Base-by-base conservation (phyloP, 2,797 vertebrate genomes). In the Spondyliosoma cantharus region DNA sequence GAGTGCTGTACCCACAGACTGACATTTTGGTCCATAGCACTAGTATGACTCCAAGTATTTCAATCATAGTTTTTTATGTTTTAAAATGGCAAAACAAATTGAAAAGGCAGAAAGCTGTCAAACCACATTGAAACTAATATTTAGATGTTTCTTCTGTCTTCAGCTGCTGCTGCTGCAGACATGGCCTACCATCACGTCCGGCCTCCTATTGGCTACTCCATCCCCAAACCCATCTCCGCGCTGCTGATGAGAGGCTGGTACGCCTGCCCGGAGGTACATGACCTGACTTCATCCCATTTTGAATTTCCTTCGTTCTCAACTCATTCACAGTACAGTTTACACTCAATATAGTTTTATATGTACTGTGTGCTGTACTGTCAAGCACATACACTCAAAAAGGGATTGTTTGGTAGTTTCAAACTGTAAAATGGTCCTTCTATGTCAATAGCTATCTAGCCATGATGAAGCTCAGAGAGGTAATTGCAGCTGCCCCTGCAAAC, bases 161-260 rank as follows among this genome's bases (percentile, higher is more conserved):
- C 77, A 98, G 97, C 97, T 0, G 97, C 97, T 0, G 97, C 97
- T 0, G 97, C 97, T 0, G 97, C 98, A 0, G 97, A 99, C 92
- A 98, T 98, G 98, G 97, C 97, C 0, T 98, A 98, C 78, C 97
- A 98, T 89, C 97, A 97, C 77, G 95, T 98, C 88, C 93, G 97
- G 48, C 98, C 97, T 0, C 98, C 97, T 14, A 93, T 98, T 8
- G 97, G 98, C 5, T 98, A 97, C 90, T 98, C 97, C 77, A 97
- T 99, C 85, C 95, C 95, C 43, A 95, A 95, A 92, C 94, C 93
- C 63, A 94, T 96, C 88, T 97, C 97, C 0, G 92, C 96, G 0
- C 90, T 99, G 80, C 93, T 99, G 80, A 97, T 98, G 93, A 95
- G 96, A 87, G 96, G 97, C 89, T 98, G 97, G 97, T 98, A 98